Conservation (phyloP, 2,113 vertebrate genomes). For the Brachyistius frenatus region DNA sequence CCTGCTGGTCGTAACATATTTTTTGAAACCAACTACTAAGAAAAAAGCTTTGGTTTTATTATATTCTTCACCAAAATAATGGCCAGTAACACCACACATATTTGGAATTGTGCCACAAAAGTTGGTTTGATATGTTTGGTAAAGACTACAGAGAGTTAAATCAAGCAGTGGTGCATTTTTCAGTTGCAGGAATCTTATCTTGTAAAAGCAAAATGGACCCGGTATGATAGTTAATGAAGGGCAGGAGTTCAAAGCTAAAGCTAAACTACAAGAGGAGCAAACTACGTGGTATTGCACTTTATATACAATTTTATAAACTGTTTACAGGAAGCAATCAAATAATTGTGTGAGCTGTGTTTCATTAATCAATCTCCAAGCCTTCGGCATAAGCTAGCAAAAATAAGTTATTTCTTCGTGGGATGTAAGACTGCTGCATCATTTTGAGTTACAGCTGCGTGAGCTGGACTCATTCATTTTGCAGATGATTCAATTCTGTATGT, state of each 20-base stretch:
- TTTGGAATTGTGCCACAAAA: not conserved
- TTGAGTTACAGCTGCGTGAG: not conserved
- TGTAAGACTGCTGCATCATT: not conserved
- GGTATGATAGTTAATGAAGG: too few relatives aligned
- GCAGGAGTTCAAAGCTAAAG: too few relatives aligned
- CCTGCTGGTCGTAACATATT: too few relatives aligned
- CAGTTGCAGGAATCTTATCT: too few relatives aligned
- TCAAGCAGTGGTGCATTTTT: too few relatives aligned
- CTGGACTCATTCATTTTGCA: not conserved
- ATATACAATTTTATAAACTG: too few relatives aligned
- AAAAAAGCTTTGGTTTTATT: not conserved
- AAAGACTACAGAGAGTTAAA: too few relatives aligned
- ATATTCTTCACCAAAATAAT: not conserved
- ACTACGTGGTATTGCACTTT: too few relatives aligned
- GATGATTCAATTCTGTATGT: constrained; percentile 8
- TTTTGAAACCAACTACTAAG: not conserved
- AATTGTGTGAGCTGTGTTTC: not conserved
- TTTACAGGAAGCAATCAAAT: too few relatives aligned
- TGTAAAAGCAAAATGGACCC: too few relatives aligned
- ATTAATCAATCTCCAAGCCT: not conserved
- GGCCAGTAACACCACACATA: not conserved
- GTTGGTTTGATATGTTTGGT: too few relatives aligned
- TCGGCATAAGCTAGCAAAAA: not conserved
- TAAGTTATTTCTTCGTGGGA: not conserved
- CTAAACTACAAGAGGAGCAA: too few relatives aligned